Conservation (phyloP, 2,888 invertebrate species). For the Epistrophe eligans region DNA sequence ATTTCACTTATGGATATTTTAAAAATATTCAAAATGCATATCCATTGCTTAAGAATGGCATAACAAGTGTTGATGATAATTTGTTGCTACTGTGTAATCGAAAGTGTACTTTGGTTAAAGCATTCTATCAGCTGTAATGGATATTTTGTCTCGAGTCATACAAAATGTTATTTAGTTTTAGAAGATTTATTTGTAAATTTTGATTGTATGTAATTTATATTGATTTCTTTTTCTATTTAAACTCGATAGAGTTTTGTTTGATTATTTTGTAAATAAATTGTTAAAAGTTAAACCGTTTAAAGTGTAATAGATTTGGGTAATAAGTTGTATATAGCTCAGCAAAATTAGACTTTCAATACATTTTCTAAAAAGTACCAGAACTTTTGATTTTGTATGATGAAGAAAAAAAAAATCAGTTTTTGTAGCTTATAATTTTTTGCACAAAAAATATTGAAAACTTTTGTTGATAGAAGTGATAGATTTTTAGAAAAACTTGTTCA, state of each 20-base stretch:
- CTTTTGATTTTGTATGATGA: too few species aligned
- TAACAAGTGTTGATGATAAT: conserved; percentile 56
- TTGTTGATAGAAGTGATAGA: too few species aligned
- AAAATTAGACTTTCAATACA: too few species aligned
- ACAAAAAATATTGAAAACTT: too few species aligned
- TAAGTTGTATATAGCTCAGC: too few species aligned
- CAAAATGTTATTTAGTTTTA: neutral
- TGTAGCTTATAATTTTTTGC: too few species aligned
- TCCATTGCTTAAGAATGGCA: conserved; percentile 76
- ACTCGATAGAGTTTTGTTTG: neutral
- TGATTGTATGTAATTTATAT: neutral
- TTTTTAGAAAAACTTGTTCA: too few species aligned
- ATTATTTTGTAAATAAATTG: conserved; percentile 7
- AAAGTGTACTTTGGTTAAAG: conserved; percentile 78
- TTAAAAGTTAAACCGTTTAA: neutral
- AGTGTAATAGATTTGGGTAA: too few species aligned
- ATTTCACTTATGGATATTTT: conserved; percentile 79
- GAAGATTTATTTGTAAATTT: neutral
- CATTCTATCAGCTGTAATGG: conserved; percentile 69
- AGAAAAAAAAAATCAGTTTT: too few species aligned
- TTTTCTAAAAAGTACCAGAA: too few species aligned
- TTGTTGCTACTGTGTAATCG: conserved; percentile 78
- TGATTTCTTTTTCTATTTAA: neutral
- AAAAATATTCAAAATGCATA: conserved; percentile 78
- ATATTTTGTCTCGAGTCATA: neutral